These are phyloP conservation scores for Semotilus atromaculatus DNA, from an alignment of 2,797 vertebrate genomes.

Conservation along the genomic window DNA sequence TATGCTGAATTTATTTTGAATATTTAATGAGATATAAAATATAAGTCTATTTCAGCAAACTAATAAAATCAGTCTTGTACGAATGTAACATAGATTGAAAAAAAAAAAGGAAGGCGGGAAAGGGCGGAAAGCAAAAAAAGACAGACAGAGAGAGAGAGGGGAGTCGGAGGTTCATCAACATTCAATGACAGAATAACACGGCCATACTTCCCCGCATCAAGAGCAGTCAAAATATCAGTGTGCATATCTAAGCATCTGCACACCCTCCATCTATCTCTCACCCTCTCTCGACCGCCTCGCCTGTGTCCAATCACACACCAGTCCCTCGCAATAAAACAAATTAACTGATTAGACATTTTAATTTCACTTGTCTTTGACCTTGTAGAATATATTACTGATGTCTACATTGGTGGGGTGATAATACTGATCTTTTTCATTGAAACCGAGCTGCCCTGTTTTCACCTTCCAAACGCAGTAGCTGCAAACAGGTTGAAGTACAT, in stretches of 20 bases:
- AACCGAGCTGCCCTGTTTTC: conserved; percentile 76
- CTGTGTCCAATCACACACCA: conserved; percentile 81
- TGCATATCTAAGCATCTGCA: conserved; percentile 68
- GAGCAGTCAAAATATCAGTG: conserved; percentile 80
- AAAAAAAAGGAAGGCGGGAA: conserved; percentile 65
- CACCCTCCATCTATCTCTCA: conserved; percentile 59
- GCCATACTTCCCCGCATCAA: conserved; percentile 76
- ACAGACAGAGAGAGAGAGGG: conserved; percentile 30
- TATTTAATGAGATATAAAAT: conserved; percentile 88
- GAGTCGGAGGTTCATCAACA: conserved; percentile 81
- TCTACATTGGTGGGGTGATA: conserved; percentile 79
- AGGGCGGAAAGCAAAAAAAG: conserved; percentile 20
- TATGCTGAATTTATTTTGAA: conserved; percentile 87
- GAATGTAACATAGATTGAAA: conserved; percentile 81
- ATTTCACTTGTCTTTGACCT: conserved; percentile 88
- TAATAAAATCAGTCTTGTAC: conserved; percentile 85
- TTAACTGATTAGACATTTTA: conserved; percentile 89
- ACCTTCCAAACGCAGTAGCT: conserved; percentile 63
- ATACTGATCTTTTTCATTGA: conserved; percentile 77
- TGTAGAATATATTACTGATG: conserved; percentile 84
- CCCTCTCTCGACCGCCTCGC: conserved; percentile 63
- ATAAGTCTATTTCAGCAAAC: conserved; percentile 84
- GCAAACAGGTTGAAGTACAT: conserved; percentile 75
- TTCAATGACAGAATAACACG: conserved; percentile 77
- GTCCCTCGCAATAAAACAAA: conserved; percentile 87